phyloP scores from a whole-genome alignment of 1,140 invertebrate species.

The Dinoponera quadriceps region DNA sequence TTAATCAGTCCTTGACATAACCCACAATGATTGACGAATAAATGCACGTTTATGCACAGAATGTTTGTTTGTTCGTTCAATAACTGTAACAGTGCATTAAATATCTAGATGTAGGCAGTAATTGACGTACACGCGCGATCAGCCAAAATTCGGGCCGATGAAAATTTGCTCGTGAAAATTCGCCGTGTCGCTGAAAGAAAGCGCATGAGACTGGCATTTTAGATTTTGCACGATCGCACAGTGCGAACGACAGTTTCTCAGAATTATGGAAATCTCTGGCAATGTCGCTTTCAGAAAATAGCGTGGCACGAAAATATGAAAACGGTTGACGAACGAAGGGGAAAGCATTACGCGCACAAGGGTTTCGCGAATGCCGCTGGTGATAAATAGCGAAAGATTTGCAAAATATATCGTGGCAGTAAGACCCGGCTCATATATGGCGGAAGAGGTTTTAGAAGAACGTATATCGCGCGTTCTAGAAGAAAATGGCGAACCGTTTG shows the following conservation, averaged over 20 bases:
- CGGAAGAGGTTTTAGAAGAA: slow-evolving; percentile 63
- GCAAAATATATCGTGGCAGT: slow-evolving; percentile 73
- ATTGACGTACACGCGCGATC: neutral
- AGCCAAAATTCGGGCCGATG: neutral
- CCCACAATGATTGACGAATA: neutral
- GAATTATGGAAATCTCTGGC: slow-evolving; percentile 69
- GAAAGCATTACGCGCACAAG: slow-evolving; percentile 62
- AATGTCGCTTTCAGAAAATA: slow-evolving; percentile 68
- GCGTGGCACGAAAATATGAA: slow-evolving; percentile 67
- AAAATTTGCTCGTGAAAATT: slow-evolving; percentile 25
- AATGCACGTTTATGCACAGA: neutral
- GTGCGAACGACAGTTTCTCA: slow-evolving; percentile 57
- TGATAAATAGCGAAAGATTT: slow-evolving; percentile 76
- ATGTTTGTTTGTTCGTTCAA: neutral
- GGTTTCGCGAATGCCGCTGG: slow-evolving; percentile 46
- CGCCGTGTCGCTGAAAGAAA: slow-evolving; percentile 4
- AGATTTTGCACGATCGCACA: slow-evolving; percentile 55
- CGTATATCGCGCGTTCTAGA: slow-evolving; percentile 48
- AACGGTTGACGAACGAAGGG: slow-evolving; percentile 65
- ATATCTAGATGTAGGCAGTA: neutral
- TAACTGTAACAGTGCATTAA: neutral
- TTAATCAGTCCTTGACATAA: neutral
- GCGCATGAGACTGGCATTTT: slow-evolving; percentile 31
- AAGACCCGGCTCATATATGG: slow-evolving; percentile 61
- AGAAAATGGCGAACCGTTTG: slow-evolving; percentile 60